A percentile compares a stretch with the other conserved stretches of the same genome.
Conservation (phyloP, 1,140 invertebrate species). For the Penaeus japonicus region DNA sequence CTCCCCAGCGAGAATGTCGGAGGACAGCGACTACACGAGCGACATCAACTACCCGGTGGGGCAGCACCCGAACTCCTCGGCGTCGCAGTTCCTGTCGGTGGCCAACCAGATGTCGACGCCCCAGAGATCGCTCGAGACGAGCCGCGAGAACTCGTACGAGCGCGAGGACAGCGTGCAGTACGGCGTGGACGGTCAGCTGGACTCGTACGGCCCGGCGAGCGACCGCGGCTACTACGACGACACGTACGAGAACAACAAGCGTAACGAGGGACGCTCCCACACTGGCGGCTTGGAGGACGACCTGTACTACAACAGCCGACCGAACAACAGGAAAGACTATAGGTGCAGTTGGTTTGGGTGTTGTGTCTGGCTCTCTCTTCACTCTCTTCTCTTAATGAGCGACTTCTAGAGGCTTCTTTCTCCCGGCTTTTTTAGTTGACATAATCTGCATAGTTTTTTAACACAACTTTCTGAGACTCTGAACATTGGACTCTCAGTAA, state of each 20-base stretch:
- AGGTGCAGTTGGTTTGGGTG: conserved; percentile 58
- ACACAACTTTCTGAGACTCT: no score
- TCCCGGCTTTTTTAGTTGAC: not conserved
- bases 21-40: conserved; percentile 96
- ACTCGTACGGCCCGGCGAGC: conserved; percentile 9
- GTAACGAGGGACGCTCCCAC: conserved; percentile 57
- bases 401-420: not conserved
- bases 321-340: conserved; percentile 57
- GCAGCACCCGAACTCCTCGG: conserved; percentile 81
- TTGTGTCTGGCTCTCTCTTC: conserved; percentile 58
- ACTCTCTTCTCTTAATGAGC: not conserved
- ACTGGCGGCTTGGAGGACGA: conserved; percentile 40
- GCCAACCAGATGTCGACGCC: conserved; percentile 78
- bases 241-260: conserved; percentile 60
- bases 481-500: no score
- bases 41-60: conserved; percentile 95
- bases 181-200: conserved; percentile 21
- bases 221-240: conserved; percentile 60
- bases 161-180: conserved; percentile 70
- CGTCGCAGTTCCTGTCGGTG: conserved; percentile 80
- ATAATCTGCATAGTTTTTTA: not conserved
- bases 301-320: conserved; percentile 58
- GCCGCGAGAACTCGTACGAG: conserved; percentile 84
- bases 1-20: conserved; percentile 87
- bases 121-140: conserved; percentile 80